These are phyloP conservation scores for Flexamia atlantica DNA, from an alignment of 2,888 invertebrate genomes.

Conservation along the genomic window DNA sequence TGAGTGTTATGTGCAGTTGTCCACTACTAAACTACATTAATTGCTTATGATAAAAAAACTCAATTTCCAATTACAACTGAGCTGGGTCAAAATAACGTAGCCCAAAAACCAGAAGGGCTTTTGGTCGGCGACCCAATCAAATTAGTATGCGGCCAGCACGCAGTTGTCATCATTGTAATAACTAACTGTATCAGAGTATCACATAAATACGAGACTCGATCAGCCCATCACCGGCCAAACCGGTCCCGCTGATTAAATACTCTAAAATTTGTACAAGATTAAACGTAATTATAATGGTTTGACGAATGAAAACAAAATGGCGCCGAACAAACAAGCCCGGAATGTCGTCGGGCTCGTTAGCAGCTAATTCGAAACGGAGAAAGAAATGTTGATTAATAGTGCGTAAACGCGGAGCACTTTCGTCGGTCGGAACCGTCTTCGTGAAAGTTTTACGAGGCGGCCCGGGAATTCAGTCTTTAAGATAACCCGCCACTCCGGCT, in stretches of 20 bases:
- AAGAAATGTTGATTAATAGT: conserved; percentile 59
- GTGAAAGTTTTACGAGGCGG: conserved; percentile 25
- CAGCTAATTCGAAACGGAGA: conserved; percentile 39
- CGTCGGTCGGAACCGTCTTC: not conserved
- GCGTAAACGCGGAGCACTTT: conserved; percentile 49
- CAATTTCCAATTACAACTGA: too few species aligned
- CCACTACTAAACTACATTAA: too few species aligned
- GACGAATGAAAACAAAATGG: conserved; percentile 53
- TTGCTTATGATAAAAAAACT: too few species aligned
- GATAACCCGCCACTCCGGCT: conserved; percentile 19
- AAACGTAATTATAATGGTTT: conserved; percentile 58
- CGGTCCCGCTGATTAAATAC: conserved; percentile 43
- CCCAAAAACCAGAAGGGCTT: too few species aligned
- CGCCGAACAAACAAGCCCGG: conserved; percentile 50
- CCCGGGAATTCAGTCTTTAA: conserved; percentile 25
- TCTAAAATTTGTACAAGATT: conserved; percentile 55
- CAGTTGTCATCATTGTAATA: conserved; percentile 29
- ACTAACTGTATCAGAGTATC: conserved; percentile 17
- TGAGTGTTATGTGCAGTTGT: too few species aligned
- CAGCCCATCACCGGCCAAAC: conserved; percentile 12
- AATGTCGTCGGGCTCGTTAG: conserved; percentile 59
- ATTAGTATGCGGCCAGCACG: conserved; percentile 26
- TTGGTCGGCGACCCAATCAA: not conserved
- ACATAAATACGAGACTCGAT: conserved; percentile 32
- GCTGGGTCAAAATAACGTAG: not conserved